Evolutionary conservation across 2,797 vertebrate species (phyloP).

Genomic region (Eupleurogrammus muticus): DNA sequence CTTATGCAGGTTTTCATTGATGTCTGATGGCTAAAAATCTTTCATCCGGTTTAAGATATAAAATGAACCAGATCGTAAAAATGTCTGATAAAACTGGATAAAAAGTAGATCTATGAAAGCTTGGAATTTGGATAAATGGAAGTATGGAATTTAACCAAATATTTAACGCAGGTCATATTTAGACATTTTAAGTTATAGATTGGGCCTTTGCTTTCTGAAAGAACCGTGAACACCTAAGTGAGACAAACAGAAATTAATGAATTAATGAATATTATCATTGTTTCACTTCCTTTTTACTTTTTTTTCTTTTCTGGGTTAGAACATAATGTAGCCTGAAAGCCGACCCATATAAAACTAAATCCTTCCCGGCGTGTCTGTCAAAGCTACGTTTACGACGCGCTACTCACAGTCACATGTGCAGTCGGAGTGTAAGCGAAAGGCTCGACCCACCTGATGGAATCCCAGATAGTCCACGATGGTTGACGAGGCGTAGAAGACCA

Average conservation of each 20-base stretch:
- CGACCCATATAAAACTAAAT: not conserved
- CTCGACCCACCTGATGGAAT: slow-evolving; percentile 92
- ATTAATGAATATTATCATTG: not conserved
- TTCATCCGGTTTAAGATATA: too few relatives aligned
- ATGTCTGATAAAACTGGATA: too few relatives aligned
- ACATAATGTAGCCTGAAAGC: not conserved
- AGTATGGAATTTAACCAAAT: too few relatives aligned
- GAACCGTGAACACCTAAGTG: not conserved
- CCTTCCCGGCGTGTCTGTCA: too few relatives aligned
- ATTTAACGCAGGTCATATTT: too few relatives aligned
- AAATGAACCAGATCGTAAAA: too few relatives aligned
- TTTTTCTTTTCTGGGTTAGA: not conserved
- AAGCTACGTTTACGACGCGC: not conserved
- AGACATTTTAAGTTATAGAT: too few relatives aligned
- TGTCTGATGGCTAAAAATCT: too few relatives aligned
- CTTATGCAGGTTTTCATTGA: too few relatives aligned
- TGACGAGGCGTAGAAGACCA: slow-evolving; percentile 95
- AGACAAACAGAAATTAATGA: not conserved
- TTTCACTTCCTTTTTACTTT: slow-evolving; percentile 1
- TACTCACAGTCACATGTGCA: not conserved
- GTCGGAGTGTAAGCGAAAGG: not conserved
- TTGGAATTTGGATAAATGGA: too few relatives aligned
- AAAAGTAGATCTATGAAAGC: too few relatives aligned
- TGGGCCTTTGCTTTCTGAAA: too few relatives aligned
- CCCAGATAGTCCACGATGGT: slow-evolving; percentile 96